Evolutionary conservation across 2,888 invertebrate genomes (phyloP).

Genomic region (Thyatira batis): DNA sequence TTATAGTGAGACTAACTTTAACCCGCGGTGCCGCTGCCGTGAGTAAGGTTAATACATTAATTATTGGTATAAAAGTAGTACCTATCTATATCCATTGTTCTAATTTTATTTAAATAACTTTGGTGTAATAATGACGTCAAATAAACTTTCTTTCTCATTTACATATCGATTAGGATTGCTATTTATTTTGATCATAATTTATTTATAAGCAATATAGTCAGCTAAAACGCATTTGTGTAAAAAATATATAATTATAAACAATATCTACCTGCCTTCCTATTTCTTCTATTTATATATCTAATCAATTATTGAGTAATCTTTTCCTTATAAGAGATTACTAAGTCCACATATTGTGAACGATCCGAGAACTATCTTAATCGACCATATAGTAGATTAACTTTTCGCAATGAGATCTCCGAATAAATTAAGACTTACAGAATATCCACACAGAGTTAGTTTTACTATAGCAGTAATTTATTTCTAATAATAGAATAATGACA

Average conservation of each 20-base stretch:
- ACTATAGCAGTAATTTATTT: background rate
- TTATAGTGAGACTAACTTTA: background rate
- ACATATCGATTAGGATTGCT: background rate
- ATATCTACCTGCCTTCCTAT: no score
- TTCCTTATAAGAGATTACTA: background rate
- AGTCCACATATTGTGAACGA: background rate
- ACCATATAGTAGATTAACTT: background rate
- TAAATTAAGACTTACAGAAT: background rate
- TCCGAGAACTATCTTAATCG: background rate
- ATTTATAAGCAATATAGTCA: background rate
- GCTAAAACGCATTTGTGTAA: no score
- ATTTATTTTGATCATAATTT: background rate
- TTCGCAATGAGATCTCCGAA: background rate
- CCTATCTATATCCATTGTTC: no score
- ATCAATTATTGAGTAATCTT: background rate
- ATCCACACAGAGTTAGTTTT: no score
- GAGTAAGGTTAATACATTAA: no score
- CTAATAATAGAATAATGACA: background rate
- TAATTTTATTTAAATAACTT: no score
- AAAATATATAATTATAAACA: no score
- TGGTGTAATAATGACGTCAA: no score
- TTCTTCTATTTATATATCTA: no score
- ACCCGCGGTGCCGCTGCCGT: no score
- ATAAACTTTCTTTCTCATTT: no score
- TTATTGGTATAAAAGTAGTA: no score